phyloP scores from a whole-genome alignment of 2,888 invertebrate species.

The Polydrusus pterygomalis region DNA sequence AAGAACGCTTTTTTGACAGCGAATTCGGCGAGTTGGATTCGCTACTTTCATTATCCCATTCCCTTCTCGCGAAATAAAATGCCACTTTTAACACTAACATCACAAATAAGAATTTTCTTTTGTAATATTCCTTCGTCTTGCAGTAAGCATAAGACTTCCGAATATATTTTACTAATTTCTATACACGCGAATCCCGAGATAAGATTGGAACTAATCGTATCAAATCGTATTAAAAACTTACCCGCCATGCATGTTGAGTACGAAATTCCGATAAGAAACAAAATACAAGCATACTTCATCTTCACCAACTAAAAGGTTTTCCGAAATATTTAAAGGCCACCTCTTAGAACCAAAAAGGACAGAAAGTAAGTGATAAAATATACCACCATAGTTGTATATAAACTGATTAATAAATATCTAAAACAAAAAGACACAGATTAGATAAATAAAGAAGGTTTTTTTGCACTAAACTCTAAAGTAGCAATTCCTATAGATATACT shows the following conservation, averaged over 20 bases:
- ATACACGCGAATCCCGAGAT: too few species aligned
- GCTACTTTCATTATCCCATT: too few species aligned
- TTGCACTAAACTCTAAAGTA: slow-evolving; percentile 2
- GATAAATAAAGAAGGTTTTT: slow-evolving; percentile 34
- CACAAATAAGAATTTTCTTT: too few species aligned
- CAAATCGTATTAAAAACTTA: slow-evolving; percentile 13
- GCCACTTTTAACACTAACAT: too few species aligned
- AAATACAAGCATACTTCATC: slow-evolving; percentile 19
- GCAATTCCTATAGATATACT: neutral
- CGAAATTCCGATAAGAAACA: slow-evolving; percentile 21
- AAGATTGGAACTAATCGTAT: too few species aligned
- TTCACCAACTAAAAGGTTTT: neutral
- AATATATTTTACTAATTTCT: too few species aligned
- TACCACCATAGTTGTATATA: slow-evolving; percentile 38
- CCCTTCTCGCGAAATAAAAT: too few species aligned
- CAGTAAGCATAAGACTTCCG: too few species aligned
- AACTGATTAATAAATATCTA: slow-evolving; percentile 42
- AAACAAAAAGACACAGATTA: slow-evolving; percentile 46
- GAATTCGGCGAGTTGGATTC: too few species aligned
- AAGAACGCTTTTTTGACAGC: too few species aligned
- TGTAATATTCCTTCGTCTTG: too few species aligned
- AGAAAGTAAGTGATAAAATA: slow-evolving; percentile 14
- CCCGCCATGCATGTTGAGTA: slow-evolving; percentile 19
- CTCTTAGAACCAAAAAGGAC: slow-evolving; percentile 16
- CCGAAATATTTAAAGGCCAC: neutral